Base-by-base conservation (phyloP, 1,140 invertebrate species). In the Eupristina koningsbergeri region DNA sequence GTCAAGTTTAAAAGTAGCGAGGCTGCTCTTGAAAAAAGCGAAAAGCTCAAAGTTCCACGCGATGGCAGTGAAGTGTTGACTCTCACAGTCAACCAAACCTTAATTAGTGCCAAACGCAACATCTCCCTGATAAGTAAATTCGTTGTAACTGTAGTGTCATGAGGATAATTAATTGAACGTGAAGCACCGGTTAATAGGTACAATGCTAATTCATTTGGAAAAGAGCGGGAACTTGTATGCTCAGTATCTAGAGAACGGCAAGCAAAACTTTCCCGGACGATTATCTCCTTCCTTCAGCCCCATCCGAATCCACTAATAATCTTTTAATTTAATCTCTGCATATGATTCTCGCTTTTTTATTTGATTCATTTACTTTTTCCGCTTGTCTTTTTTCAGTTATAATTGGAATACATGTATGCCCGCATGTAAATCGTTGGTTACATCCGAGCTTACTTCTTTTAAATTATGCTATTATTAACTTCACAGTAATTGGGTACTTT, bases 141-240 rank as follows among this genome's bases (percentile, higher is more conserved):
- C 47, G 61, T 31, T 36, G 34, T 31, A 74, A 39, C 39, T 63
- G 22, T 2, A 3, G 9, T 34, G 2, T 39, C 26, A 41, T 39
- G 34, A 79, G 50, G 69, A 79, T 84, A 84, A 84, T 79, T 84
- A 84, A 84, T 84, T 84, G 64, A 63, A 84, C 3, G 69, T 45
- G 5, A 19, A 11, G 69, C 17, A 76, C 63, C 81, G 64, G 41
- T 58, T 83, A 78, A 83, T 78, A 74, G 74, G 17, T 76, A 9
- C 80, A 58, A 8, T 31, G 47, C 34, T 75, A 8, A 17, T 53
- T 81, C 80, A 63, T 26, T 74, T 17, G 71, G 47, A 81, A 76
- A 64, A 76, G 45, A 19, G 17, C 17, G 19, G 29, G 6, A n/a
- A n/a, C n/a, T n/a, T n/a, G n/a, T n/a, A n/a, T n/a, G n/a, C n/a